Base-by-base conservation (phyloP, 2,797 vertebrate species). In the Craterocephalus amniculus region DNA sequence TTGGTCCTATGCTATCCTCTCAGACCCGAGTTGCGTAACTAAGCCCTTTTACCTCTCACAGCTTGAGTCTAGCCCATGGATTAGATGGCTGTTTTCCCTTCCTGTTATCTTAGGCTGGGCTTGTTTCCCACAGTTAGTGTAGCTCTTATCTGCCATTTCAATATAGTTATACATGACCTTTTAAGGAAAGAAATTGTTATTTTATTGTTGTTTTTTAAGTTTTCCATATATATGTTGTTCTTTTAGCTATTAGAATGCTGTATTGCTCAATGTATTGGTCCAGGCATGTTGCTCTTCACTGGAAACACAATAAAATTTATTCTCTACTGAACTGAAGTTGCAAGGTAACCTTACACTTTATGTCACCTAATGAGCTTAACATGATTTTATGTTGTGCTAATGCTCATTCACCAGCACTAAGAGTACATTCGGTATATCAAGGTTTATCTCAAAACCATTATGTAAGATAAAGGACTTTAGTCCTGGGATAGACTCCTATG, bases 21-120 rank as follows among this genome's bases (percentile, higher is more conserved):
- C 74, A 84, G 75, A 68, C 75, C 70, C 29, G 26, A 72, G 80
- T 93, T 93, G 80, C 83, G 27, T 88, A 91, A 92, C 87, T 91
- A 90, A 93, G 77, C 82, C 79, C 63, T 62, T 81, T 89, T 83
- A 79, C 91, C 84, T 78, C 87, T 92, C 87, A 77, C 83, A 88
- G 89, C 91, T 89, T 81, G 83, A 91, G 89, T 93, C 91, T 90
- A 89, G 90, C 82, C 79, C 58, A 74, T 71, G 87, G 88, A 93
- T 93, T 93, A 93, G 82, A 82, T 35, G 81, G 62, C 84, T 80
- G 87, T 78, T 93, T 92, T 90, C 84, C 34, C 78, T 89, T 90
- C 87, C 78, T 88, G 87, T 88, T 91, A 87, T 87, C 85, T 89
- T 82, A 83, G 76, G 67, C 74, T 51, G 51, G 70, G 83, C 80